These are phyloP conservation scores for Zoroaster sp. DNA, from an alignment of 53 echinoderm and acorn worm species.

Conservation along the genomic window DNA sequence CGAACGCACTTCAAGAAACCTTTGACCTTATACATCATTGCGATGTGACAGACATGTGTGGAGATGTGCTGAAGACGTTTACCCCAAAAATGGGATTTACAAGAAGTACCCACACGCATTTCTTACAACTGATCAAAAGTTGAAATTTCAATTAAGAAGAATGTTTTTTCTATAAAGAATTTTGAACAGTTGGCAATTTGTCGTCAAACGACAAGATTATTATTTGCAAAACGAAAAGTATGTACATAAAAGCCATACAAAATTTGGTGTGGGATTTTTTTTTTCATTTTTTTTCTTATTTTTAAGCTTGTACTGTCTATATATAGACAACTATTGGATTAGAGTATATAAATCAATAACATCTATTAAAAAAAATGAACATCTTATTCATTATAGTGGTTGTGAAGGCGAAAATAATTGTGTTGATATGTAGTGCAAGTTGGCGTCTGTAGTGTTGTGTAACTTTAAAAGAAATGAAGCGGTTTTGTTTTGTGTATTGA, in stretches of 20 bases:
- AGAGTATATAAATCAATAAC: not conserved
- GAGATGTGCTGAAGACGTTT: not conserved
- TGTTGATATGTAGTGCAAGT: not conserved
- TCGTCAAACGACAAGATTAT: constrained; percentile 41
- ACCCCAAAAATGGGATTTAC: not conserved
- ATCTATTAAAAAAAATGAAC: not conserved
- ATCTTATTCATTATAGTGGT: not conserved
- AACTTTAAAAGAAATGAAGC: not conserved
- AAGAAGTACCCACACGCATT: not conserved
- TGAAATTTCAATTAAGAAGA: not conserved
- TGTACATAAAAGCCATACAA: not conserved
- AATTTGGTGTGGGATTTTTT: constrained; percentile 42
- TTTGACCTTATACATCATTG: not conserved
- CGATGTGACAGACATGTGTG: not conserved
- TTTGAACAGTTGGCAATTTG: not conserved
- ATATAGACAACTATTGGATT: not conserved
- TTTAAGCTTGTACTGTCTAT: not conserved
- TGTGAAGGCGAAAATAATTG: not conserved
- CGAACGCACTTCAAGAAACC: not conserved
- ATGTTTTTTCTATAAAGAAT: not conserved
- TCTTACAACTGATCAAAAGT: not conserved
- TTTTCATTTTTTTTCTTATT: not conserved
- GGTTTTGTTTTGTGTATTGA: not conserved
- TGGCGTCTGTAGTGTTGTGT: not conserved
- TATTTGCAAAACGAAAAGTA: not conserved